Percentiles rank a stretch among this genome's conserved stretches.
Conservation (phyloP, 2,888 invertebrate species). For the Synergus gifuensis region DNA sequence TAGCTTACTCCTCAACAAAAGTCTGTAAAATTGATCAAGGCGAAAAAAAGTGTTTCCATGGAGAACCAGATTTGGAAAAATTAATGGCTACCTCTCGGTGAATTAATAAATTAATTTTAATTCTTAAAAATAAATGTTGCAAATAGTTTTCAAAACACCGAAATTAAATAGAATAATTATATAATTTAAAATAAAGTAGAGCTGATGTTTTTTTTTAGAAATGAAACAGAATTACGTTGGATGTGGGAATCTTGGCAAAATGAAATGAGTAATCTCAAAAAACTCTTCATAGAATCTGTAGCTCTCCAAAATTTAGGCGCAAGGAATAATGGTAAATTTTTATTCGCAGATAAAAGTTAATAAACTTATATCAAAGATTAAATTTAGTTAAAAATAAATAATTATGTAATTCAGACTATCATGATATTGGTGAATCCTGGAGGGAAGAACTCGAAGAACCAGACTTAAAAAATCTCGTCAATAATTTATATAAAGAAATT, state of each 20-base stretch:
- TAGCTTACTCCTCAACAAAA: not conserved
- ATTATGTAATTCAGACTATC: conserved; percentile 79
- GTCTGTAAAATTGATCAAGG: not conserved
- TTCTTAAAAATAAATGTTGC: not conserved
- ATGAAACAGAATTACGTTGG: conserved; percentile 80
- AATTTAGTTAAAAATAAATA: not conserved
- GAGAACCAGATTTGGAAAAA: conserved; percentile 5
- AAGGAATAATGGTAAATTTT: conserved; percentile 80
- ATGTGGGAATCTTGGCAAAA: conserved; percentile 85
- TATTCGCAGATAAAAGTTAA: not conserved
- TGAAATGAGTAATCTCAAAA: conserved; percentile 81
- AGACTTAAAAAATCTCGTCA: conserved; percentile 80
- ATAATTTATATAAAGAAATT: conserved; percentile 80
- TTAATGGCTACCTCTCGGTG: not conserved
- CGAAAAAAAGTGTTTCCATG: not conserved
- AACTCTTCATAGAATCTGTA: conserved; percentile 80
- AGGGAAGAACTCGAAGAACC: conserved; percentile 83
- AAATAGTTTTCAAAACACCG: not conserved
- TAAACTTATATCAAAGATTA: not conserved
- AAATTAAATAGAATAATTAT: not conserved
- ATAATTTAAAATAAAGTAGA: not conserved
- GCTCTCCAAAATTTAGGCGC: conserved; percentile 83
- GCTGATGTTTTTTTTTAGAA: conserved; percentile 59
- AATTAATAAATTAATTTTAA: not conserved
- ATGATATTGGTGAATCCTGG: conserved; percentile 83